Evolutionary conservation across 2,113 vertebrate species (phyloP), one percentile per base, ranked within the genome.

Genomic region (Epinephelus cyanopodus): DNA sequence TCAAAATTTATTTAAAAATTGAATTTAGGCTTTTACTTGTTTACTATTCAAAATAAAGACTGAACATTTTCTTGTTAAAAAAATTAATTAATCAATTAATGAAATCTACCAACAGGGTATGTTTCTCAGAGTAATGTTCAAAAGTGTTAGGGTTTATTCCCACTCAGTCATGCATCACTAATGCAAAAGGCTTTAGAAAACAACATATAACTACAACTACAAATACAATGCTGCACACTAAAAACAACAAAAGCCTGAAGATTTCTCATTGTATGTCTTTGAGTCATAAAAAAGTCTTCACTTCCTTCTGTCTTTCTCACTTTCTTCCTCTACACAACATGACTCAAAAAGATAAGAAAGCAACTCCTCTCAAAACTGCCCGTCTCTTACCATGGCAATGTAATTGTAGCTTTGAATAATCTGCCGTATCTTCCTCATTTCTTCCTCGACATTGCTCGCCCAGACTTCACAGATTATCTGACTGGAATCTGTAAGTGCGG

Each of bases 401-500:
- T 96, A 99, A 91, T 97, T 99, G 95, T 98, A 99, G 91, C 94
- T 98, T 57, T 99, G 97, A 81, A 99, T 97, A 13, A 99, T 97
- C 90, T 99, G 97, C 39, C 98, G 95, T 82, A 99, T 99, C 88
- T 98, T 99, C 90, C 97, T 96, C 98, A 99, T 99, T 90, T 99
- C 98, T 37, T 99, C 97, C 84, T 99, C 98, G 80, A 99, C 96
- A 70, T 99, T 99, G 95, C 97, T 97, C 54, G 98, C 98, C 98
- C 98, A 99, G 71, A 99, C 98, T 86, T 99, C 98, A 92, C 98
- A 99, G 95, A 99, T 99, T 66, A 99, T 98, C 94, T 99, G 98
- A 92, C 97, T 98, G 83, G 97, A 97, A 93, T 99, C 98, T 90
- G 97, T 97, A 88, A 98, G 96, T 74, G 98, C 98, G 42, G 98